Conservation (phyloP, 2,888 invertebrate species). For the Agrypnus murinus region DNA sequence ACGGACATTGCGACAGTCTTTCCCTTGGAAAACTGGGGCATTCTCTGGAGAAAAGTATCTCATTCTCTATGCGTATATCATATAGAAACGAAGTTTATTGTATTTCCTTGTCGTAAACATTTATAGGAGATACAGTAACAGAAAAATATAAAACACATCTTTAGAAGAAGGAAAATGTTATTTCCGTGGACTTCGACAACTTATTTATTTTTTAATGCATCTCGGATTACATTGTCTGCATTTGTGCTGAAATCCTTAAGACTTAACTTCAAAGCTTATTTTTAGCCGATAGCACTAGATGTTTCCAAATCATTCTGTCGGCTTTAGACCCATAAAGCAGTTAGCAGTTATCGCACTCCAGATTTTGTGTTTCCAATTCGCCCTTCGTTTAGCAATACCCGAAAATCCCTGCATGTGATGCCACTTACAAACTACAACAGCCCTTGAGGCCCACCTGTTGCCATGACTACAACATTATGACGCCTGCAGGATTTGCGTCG, state of each 20-base stretch:
- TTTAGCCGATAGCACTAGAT: too few species aligned
- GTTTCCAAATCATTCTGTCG: too few species aligned
- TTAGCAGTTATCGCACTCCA: not conserved
- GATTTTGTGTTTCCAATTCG: slow-evolving; percentile 17
- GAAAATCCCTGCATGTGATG: slow-evolving; percentile 23
- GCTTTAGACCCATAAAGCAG: not conserved
- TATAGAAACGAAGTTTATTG: slow-evolving; percentile 18
- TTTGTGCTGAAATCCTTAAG: too few species aligned
- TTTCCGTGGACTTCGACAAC: too few species aligned
- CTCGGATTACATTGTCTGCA: too few species aligned
- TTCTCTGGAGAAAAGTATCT: slow-evolving; percentile 16
- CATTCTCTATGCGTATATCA: slow-evolving; percentile 29
- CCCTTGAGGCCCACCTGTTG: slow-evolving; percentile 45
- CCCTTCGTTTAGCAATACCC: slow-evolving; percentile 16
- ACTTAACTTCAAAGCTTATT: too few species aligned
- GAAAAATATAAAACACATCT: slow-evolving; percentile 3
- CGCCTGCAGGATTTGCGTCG: slow-evolving; percentile 39
- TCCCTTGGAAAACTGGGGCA: slow-evolving; percentile 19
- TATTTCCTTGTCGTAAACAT: slow-evolving; percentile 26
- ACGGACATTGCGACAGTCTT: slow-evolving; percentile 14
- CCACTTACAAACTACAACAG: slow-evolving; percentile 28
- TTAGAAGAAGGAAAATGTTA: too few species aligned
- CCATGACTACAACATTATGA: slow-evolving; percentile 47
- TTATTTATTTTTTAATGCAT: too few species aligned
- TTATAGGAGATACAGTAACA: not conserved